Evolutionary conservation across 2,888 invertebrate species (phyloP).

Genomic region (Xylota sylvarum): DNA sequence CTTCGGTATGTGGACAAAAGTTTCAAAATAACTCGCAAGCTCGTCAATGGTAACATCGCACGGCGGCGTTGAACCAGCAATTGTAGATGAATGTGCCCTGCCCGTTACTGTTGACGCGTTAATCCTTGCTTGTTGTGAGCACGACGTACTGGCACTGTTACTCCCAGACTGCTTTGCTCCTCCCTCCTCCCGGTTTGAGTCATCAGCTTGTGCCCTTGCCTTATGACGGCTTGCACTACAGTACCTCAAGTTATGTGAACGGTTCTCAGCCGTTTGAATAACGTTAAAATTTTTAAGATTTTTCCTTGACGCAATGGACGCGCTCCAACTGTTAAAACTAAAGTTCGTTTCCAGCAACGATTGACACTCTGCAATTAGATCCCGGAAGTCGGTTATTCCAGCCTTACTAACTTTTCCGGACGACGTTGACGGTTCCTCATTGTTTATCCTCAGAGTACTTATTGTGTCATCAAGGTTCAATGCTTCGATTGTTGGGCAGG

Average conservation of each 20-base stretch:
- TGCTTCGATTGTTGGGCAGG: slow-evolving; percentile 69
- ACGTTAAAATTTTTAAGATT: slow-evolving; percentile 79
- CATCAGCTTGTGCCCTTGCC: neutral
- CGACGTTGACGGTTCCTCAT: slow-evolving; percentile 25
- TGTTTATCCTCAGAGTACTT: slow-evolving; percentile 38
- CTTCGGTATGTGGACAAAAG: slow-evolving; percentile 97
- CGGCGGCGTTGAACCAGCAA: slow-evolving; percentile 58
- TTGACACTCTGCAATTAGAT: slow-evolving; percentile 82
- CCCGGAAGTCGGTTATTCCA: slow-evolving; percentile 80
- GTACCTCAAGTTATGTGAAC: slow-evolving; percentile 61
- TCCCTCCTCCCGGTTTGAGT: slow-evolving; percentile 30
- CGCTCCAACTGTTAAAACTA: slow-evolving; percentile 78
- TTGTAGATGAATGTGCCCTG: slow-evolving; percentile 82
- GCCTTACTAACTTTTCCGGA: slow-evolving; percentile 27
- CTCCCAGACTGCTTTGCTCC: slow-evolving; percentile 9
- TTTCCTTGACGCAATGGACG: slow-evolving; percentile 74
- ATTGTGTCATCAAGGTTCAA: slow-evolving; percentile 60
- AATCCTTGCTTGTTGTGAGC: slow-evolving; percentile 92
- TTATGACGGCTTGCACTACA: slow-evolving; percentile 29
- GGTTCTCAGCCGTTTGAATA: slow-evolving; percentile 75
- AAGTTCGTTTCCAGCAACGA: slow-evolving; percentile 79
- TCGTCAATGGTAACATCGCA: slow-evolving; percentile 97
- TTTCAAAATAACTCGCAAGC: slow-evolving; percentile 97
- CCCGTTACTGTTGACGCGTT: slow-evolving; percentile 82
- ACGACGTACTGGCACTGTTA: slow-evolving; percentile 84